Evolutionary conservation across 2,797 vertebrate genomes (phyloP).

Genomic region (Telmatherina bonti): DNA sequence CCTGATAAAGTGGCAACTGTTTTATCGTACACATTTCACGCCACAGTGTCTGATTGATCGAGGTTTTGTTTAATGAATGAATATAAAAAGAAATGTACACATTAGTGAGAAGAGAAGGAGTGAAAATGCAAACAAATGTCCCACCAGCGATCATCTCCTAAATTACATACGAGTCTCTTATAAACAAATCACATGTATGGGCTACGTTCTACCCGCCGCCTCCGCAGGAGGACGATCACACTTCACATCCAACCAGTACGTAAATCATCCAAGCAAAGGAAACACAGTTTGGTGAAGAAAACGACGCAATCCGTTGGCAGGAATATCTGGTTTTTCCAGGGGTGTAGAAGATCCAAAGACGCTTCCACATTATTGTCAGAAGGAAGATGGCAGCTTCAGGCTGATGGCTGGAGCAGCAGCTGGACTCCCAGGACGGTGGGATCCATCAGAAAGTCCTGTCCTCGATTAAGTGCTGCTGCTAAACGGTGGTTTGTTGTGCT

Average conservation of each 20-base stretch:
- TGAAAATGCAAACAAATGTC: constrained; percentile 64
- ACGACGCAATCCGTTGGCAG: constrained; percentile 8
- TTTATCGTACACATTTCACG: too few relatives aligned
- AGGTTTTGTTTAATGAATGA: too few relatives aligned
- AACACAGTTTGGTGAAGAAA: constrained; percentile 11
- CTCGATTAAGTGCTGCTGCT: constrained; percentile 61
- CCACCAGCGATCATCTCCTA: constrained; percentile 42
- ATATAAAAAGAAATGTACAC: constrained; percentile 68
- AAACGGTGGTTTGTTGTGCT: constrained; percentile 63
- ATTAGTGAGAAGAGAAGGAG: constrained; percentile 45
- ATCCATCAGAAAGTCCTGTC: constrained; percentile 35
- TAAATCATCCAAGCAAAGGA: constrained; percentile 23
- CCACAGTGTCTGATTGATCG: too few relatives aligned
- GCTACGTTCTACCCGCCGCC: constrained; percentile 44
- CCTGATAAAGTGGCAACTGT: too few relatives aligned
- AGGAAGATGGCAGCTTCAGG: constrained; percentile 44
- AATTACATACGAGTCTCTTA: constrained; percentile 59
- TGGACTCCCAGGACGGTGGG: constrained; percentile 28
- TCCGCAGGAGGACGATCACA: constrained; percentile 26
- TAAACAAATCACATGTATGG: constrained; percentile 46
- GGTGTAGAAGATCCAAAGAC: constrained; percentile 34
- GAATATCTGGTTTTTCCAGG: constrained; percentile 14
- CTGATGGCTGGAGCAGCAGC: constrained; percentile 47
- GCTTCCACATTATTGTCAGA: constrained; percentile 31
- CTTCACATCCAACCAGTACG: constrained; percentile 22